A percentile compares a stretch with the other conserved stretches of the same genome.
Evolutionary conservation across 2,797 vertebrate genomes (phyloP).

Genomic region (Gorsachius magnificus): DNA sequence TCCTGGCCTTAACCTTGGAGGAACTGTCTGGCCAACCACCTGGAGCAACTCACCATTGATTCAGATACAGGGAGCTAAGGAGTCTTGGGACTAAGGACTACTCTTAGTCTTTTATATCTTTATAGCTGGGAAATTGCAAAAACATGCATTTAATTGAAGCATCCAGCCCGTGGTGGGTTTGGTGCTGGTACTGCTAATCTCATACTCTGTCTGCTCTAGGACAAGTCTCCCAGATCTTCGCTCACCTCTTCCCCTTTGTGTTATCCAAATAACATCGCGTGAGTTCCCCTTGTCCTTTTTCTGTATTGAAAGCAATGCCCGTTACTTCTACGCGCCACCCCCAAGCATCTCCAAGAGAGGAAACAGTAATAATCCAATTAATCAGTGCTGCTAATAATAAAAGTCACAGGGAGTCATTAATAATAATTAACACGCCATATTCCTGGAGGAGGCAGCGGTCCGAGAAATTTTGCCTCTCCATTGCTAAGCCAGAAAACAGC

Average conservation of each 20-base stretch:
- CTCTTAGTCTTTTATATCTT: not conserved
- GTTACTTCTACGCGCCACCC: not conserved
- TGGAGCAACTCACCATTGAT: not conserved
- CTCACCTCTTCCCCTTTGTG: not conserved
- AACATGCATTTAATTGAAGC: not conserved
- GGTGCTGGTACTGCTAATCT: not conserved
- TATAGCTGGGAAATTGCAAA: not conserved
- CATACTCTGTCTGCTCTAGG: not conserved
- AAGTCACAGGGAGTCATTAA: constrained; percentile 41
- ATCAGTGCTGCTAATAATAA: constrained; percentile 36
- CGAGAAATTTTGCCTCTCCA: not conserved
- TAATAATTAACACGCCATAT: constrained; percentile 44
- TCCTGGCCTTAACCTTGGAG: not conserved
- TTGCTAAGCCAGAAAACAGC: not conserved
- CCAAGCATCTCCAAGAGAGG: not conserved
- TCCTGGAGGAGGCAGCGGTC: not conserved
- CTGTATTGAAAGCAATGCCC: not conserved
- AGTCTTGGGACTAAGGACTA: not conserved
- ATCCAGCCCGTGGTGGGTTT: not conserved
- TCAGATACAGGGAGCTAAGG: not conserved
- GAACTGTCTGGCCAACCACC: not conserved
- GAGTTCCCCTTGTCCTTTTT: not conserved
- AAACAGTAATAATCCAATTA: constrained; percentile 30
- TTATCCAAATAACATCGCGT: not conserved
- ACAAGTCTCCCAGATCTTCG: not conserved